Conservation (phyloP, 1,140 invertebrate genomes). For the Steinernema khuongi region DNA sequence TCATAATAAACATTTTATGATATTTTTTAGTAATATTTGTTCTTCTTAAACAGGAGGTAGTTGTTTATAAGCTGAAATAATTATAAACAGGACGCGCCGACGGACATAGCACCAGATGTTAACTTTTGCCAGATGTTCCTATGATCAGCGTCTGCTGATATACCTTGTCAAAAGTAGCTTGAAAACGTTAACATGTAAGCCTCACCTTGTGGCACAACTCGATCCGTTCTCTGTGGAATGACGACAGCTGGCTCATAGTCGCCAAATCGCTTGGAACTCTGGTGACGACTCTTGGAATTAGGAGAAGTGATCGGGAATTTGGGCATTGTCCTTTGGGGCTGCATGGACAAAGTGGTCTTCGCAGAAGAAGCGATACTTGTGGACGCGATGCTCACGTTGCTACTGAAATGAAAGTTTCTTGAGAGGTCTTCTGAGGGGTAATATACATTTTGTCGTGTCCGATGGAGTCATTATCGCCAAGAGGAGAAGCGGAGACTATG, state of each 20-base stretch:
- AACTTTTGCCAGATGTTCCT: no score
- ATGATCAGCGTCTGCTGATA: no score
- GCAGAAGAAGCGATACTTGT: neutral
- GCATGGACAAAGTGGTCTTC: neutral
- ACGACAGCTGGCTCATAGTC: slow-evolving; percentile 18
- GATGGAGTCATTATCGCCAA: neutral
- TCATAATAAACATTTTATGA: no score
- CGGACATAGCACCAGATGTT: no score
- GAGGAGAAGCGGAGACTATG: neutral
- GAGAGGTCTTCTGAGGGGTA: neutral
- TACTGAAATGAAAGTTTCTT: neutral
- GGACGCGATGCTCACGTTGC: neutral
- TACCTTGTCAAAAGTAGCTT: no score
- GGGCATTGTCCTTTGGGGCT: neutral
- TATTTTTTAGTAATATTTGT: no score
- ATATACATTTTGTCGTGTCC: neutral
- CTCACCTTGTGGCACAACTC: neutral
- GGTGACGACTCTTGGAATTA: slow-evolving; percentile 30
- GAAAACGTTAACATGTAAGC: no score
- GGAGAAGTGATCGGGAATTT: slow-evolving; percentile 34
- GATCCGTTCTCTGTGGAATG: slow-evolving; percentile 12
- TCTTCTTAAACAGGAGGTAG: no score
- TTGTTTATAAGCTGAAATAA: no score
- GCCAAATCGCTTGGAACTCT: slow-evolving; percentile 22
- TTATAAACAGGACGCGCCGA: no score